A percentile compares a stretch with the other conserved stretches of the same genome.
These are phyloP conservation scores for Dinoponera quadriceps DNA, from an alignment of 1,140 invertebrate genomes.

Conservation along the genomic window DNA sequence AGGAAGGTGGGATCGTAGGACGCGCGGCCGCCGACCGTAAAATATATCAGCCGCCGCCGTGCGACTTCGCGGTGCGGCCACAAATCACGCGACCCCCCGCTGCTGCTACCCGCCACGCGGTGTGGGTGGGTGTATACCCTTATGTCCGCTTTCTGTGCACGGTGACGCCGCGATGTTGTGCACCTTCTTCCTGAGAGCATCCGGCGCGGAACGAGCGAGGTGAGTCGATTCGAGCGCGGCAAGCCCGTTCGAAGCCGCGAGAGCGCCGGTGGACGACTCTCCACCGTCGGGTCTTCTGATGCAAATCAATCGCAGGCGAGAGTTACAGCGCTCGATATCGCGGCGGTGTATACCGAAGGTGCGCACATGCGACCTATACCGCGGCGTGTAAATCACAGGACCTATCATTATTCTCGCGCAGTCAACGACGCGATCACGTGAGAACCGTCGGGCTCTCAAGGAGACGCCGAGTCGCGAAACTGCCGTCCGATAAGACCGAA, in stretches of 20 bases:
- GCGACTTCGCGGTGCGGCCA: slow-evolving; percentile 85
- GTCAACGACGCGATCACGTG: neutral
- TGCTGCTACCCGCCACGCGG: slow-evolving; percentile 79
- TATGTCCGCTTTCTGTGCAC: slow-evolving; percentile 67
- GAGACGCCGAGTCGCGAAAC: neutral
- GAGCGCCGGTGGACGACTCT: neutral
- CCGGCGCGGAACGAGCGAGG: slow-evolving; percentile 23
- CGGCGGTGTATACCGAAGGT: neutral
- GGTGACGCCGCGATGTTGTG: slow-evolving; percentile 42
- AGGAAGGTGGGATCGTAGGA: slow-evolving; percentile 42
- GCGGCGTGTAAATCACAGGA: neutral
- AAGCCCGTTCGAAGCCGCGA: neutral
- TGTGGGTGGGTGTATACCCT: slow-evolving; percentile 81
- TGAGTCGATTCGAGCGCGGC: neutral
- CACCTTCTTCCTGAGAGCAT: slow-evolving; percentile 49
- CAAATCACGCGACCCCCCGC: slow-evolving; percentile 86
- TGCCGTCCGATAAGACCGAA: neutral
- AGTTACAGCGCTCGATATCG: neutral
- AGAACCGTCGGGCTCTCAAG: neutral
- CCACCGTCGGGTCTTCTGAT: neutral
- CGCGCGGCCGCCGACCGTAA: slow-evolving; percentile 79
- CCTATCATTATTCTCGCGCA: neutral
- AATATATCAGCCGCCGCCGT: slow-evolving; percentile 86
- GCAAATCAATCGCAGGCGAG: slow-evolving; percentile 3
- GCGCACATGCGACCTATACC: neutral